These are phyloP conservation scores for Azorinus chamasolen DNA, from an alignment of 2,888 invertebrate species.

Conservation along the genomic window DNA sequence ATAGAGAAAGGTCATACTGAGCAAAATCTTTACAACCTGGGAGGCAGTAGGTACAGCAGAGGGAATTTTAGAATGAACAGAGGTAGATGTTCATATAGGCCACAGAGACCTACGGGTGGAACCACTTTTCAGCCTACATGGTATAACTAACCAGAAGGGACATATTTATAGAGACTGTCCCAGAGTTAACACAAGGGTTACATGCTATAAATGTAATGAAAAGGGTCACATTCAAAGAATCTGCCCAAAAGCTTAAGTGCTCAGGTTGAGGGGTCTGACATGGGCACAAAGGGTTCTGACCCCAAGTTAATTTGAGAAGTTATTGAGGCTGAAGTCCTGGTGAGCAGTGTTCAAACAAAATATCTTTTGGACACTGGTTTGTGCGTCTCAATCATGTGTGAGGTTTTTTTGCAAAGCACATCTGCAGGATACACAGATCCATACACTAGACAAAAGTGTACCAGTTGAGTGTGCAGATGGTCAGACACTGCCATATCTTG, in stretches of 20 bases:
- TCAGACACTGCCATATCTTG: slow-evolving; percentile 19
- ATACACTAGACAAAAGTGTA: not conserved
- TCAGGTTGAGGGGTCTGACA: slow-evolving; percentile 15
- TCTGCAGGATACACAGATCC: not conserved
- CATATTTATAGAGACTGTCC: slow-evolving; percentile 26
- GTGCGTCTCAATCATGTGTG: not conserved
- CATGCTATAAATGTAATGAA: slow-evolving; percentile 16
- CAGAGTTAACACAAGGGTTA: not conserved
- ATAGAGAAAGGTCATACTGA: slow-evolving; percentile 12
- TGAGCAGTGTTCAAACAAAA: not conserved
- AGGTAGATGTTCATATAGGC: not conserved
- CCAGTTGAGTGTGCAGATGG: slow-evolving; percentile 36
- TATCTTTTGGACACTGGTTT: slow-evolving; percentile 4
- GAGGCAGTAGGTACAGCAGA: slow-evolving; percentile 5
- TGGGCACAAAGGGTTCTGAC: slow-evolving; percentile 10
- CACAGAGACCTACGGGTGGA: slow-evolving; percentile 10
- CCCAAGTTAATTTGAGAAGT: slow-evolving; percentile 9
- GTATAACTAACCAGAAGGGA: slow-evolving; percentile 5
- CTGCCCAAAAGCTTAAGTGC: slow-evolving; percentile 40
- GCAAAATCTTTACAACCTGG: not conserved
- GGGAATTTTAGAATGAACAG: not conserved
- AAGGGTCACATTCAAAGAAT: slow-evolving; percentile 18
- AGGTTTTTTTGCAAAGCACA: slow-evolving; percentile 5
- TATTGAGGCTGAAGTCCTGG: not conserved
- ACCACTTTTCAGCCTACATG: slow-evolving; percentile 20